A percentile compares a stretch with the other conserved stretches of the same genome.
These are phyloP conservation scores for Palythoa grandiflora DNA, from an alignment of 92 coral and sea anemone species.

Conservation along the genomic window DNA sequence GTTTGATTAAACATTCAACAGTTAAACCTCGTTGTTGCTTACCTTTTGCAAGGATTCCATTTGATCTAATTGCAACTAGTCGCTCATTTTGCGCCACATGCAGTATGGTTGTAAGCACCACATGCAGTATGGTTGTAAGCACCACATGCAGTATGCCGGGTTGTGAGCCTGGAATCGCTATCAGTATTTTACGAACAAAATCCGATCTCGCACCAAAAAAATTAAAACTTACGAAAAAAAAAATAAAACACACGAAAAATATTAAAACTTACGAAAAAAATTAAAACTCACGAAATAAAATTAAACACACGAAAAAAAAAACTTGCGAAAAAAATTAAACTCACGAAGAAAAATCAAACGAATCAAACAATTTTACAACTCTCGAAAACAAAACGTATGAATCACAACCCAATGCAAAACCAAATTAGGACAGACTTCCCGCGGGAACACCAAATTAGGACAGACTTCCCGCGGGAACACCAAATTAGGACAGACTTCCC, in stretches of 20 bases:
- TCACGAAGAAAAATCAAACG: neutral
- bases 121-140: too few species aligned
- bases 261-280: too few species aligned
- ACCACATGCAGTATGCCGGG: neutral
- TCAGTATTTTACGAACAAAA: constrained; percentile 7
- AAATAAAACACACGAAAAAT: neutral
- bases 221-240: neutral
- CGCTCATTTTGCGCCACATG: neutral
- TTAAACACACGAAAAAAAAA: too few species aligned
- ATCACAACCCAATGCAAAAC: too few species aligned
- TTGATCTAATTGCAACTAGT: neutral
- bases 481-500: too few species aligned
- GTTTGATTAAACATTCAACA: neutral
- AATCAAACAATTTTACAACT: neutral
- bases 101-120: too few species aligned
- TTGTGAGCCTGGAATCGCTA: constrained; percentile 12
- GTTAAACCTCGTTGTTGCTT: constrained; percentile 9
- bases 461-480: too few species aligned
- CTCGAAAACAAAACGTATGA: neutral
- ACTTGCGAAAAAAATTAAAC: neutral
- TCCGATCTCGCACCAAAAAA: neutral
- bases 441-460: too few species aligned
- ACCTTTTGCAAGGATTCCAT: constrained; percentile 16
- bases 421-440: too few species aligned
- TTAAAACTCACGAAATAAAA: neutral